These are phyloP conservation scores for Teleogryllus oceanicus DNA, from an alignment of 2,888 invertebrate genomes.

Conservation along the genomic window DNA sequence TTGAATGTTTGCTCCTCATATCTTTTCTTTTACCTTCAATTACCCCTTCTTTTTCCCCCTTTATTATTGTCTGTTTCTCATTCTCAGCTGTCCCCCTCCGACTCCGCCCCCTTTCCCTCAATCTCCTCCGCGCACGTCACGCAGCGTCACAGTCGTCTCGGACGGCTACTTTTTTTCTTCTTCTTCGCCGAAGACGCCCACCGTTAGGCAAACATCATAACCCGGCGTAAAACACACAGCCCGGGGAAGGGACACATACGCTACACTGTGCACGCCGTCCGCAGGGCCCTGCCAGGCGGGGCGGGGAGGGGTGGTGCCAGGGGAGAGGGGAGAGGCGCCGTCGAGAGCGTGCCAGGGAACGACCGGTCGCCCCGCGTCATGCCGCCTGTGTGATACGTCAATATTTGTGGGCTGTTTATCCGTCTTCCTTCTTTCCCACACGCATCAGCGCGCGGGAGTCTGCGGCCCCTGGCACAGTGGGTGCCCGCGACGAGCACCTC, in stretches of 20 bases:
- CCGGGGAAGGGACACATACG: background rate
- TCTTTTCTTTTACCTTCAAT: background rate
- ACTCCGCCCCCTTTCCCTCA: background rate
- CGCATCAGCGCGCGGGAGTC: background rate
- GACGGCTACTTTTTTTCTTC: background rate
- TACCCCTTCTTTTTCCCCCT: background rate
- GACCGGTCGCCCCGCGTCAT: background rate
- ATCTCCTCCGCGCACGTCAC: background rate
- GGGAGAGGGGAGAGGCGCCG: background rate
- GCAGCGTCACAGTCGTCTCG: background rate
- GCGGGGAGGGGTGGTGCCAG: background rate
- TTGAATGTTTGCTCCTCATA: background rate
- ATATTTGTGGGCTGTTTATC: conserved; percentile 18
- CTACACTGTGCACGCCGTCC: conserved; percentile 6
- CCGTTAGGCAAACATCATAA: conserved; percentile 9
- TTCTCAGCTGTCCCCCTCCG: background rate
- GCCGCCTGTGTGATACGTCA: conserved; percentile 3
- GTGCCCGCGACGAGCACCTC: no score
- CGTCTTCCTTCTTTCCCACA: background rate
- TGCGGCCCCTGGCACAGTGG: background rate
- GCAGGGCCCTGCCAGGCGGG: background rate
- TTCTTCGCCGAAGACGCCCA: background rate
- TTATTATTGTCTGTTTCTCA: background rate
- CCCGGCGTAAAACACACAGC: conserved; percentile 4
- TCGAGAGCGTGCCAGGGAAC: background rate